Evolutionary conservation across 1,140 invertebrate species (phyloP).

Genomic region (Drosophila bocki): DNA sequence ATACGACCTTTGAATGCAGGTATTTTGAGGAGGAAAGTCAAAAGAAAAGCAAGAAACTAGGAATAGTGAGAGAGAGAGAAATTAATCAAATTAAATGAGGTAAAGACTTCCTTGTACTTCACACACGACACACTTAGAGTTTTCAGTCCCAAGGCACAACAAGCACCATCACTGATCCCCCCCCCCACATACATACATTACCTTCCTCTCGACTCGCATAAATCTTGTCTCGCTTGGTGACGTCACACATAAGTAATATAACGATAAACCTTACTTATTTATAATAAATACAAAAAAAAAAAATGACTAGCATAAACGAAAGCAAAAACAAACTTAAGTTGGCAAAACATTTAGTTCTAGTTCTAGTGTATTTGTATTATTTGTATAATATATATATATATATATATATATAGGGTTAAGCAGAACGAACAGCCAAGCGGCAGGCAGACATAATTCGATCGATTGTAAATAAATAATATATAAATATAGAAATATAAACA

Average conservation of each 20-base stretch:
- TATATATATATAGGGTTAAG: conserved; percentile 9
- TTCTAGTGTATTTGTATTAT: conserved; percentile 78
- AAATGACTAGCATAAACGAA: conserved; percentile 57
- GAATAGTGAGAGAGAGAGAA: conserved; percentile 3
- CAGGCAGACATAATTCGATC: conserved; percentile 57
- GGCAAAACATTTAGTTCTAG: conserved; percentile 45
- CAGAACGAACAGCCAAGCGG: conserved; percentile 29
- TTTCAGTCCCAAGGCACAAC: conserved; percentile 23
- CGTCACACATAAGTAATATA: conserved; percentile 52
- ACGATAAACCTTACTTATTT: conserved; percentile 54
- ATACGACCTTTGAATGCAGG: conserved; percentile 24
- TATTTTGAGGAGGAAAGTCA: conserved; percentile 34
- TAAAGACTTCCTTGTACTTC: conserved; percentile 43
- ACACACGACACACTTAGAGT: conserved; percentile 15
- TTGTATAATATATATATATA: conserved; percentile 68
- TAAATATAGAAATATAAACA: conserved; percentile 40
- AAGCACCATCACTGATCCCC: conserved; percentile 34
- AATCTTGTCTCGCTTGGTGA: conserved; percentile 38
- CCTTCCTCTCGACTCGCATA: conserved; percentile 9
- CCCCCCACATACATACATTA: conserved; percentile 5
- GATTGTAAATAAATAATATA: conserved; percentile 63
- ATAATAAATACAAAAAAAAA: conserved; percentile 40
- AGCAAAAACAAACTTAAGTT: conserved; percentile 51
- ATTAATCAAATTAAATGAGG: conserved; percentile 49
- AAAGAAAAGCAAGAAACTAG: conserved; percentile 20